A percentile compares a stretch with the other conserved stretches of the same genome.
These are phyloP conservation scores for Caerostris darwini DNA, from an alignment of 1,140 invertebrate genomes.

Conservation along the genomic window DNA sequence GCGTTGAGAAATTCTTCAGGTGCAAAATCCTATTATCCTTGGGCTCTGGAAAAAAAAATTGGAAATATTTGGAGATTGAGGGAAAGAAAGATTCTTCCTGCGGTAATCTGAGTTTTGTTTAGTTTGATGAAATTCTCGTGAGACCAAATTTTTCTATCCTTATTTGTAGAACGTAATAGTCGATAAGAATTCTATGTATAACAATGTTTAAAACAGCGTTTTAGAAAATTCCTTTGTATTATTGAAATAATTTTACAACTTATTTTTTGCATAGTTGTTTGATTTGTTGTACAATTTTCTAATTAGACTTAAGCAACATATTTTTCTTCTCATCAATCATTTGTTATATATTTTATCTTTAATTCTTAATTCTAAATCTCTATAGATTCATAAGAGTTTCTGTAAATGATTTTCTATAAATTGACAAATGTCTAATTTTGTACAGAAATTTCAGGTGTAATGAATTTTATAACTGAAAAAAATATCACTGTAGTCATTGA, in stretches of 20 bases:
- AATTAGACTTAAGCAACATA: too few species aligned
- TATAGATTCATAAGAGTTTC: too few species aligned
- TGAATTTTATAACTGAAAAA: too few species aligned
- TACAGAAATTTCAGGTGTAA: too few species aligned
- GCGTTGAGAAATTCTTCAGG: conserved; percentile 27
- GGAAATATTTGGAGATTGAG: background rate
- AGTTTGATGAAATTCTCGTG: background rate
- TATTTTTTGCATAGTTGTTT: background rate
- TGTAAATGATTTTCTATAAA: too few species aligned
- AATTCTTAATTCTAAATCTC: too few species aligned
- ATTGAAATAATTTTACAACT: background rate
- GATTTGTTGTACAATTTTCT: too few species aligned
- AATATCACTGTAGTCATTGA: too few species aligned
- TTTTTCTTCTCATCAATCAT: too few species aligned
- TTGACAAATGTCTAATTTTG: too few species aligned
- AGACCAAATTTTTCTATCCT: background rate
- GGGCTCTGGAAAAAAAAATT: conserved; percentile 2
- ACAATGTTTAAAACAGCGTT: background rate
- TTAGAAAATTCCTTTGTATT: background rate
- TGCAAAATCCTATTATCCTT: conserved; percentile 22
- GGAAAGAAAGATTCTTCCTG: background rate
- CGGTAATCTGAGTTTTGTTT: conserved; percentile 40
- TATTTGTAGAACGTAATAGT: background rate
- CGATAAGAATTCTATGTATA: conserved; percentile 3
- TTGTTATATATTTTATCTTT: too few species aligned